A percentile compares a stretch with the other conserved stretches of the same genome.
Evolutionary conservation across 2,888 invertebrate species (phyloP).

Genomic region (Thecocarcelia acutangulata): DNA sequence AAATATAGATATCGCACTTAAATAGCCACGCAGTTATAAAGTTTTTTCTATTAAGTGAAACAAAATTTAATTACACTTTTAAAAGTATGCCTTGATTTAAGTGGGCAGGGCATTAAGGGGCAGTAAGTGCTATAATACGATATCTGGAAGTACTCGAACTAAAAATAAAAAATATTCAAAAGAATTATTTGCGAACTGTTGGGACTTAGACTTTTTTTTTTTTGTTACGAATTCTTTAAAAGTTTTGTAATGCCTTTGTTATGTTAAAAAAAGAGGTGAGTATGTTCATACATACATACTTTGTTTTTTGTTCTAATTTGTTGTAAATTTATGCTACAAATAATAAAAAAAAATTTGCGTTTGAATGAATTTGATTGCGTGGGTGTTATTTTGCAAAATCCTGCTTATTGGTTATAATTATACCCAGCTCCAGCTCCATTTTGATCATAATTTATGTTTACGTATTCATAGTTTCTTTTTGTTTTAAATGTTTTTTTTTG

Average conservation of each 20-base stretch:
- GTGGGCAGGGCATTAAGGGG: no score
- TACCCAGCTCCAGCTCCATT: not conserved
- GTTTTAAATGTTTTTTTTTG: conserved; percentile 10
- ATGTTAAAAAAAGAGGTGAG: not conserved
- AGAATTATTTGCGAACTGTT: not conserved
- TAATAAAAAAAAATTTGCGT: not conserved
- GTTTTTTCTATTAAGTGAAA: not conserved
- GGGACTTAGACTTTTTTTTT: not conserved
- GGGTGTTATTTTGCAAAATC: conserved; percentile 33
- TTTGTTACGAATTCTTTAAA: not conserved
- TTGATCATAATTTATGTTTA: conserved; percentile 59
- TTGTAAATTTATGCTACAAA: not conserved
- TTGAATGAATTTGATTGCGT: conserved; percentile 15
- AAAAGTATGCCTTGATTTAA: no score
- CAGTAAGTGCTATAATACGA: no score
- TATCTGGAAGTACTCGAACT: no score
- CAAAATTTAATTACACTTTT: no score
- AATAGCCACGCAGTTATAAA: conserved; percentile 3
- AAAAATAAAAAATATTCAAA: no score
- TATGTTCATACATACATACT: not conserved
- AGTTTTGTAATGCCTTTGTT: not conserved
- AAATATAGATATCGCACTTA: not conserved
- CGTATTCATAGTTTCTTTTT: conserved; percentile 37
- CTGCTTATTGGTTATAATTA: not conserved
- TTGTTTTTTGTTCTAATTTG: conserved; percentile 18